These are phyloP conservation scores for Globodera rostochiensis DNA, from an alignment of 1,140 invertebrate genomes.

Conservation along the genomic window DNA sequence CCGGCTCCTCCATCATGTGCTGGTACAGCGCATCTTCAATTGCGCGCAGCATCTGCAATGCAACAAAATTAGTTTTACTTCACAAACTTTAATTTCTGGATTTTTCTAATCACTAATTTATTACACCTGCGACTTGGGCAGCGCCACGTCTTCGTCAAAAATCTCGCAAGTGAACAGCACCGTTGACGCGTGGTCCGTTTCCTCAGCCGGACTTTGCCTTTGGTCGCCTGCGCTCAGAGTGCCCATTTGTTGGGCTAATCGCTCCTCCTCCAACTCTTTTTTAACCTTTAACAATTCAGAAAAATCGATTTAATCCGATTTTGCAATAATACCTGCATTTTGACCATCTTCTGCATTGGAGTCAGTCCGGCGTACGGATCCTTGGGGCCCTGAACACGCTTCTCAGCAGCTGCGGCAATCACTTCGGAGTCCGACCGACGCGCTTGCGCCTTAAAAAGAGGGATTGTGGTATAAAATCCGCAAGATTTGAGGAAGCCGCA, in stretches of 20 bases:
- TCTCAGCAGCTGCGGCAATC: conserved; percentile 23
- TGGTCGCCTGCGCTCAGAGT: not conserved
- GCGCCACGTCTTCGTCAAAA: conserved; percentile 44
- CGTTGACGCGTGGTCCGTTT: conserved; percentile 18
- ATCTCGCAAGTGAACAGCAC: conserved; percentile 49
- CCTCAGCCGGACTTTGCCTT: not conserved
- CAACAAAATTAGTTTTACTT: conserved; percentile 9
- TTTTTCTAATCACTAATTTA: not conserved
- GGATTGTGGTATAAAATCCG: not conserved
- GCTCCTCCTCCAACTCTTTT: conserved; percentile 44
- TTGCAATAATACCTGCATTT: conserved; percentile 26
- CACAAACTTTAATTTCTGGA: not conserved
- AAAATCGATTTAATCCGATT: conserved; percentile 6
- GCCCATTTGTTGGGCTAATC: conserved; percentile 19
- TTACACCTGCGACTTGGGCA: conserved; percentile 47
- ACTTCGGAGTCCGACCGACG: not conserved
- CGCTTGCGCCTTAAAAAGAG: not conserved
- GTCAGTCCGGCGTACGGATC: conserved; percentile 28
- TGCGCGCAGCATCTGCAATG: conserved; percentile 35
- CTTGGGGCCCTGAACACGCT: conserved; percentile 11
- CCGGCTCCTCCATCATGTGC: conserved; percentile 35
- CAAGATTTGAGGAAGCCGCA: not conserved
- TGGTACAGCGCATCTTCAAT: conserved; percentile 39
- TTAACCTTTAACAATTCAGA: conserved; percentile 36
- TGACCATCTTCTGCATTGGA: conserved; percentile 31